A percentile compares a stretch with the other conserved stretches of the same genome.
Evolutionary conservation across 2,113 vertebrate species (phyloP).

Genomic region (Tachuris rubrigastra): DNA sequence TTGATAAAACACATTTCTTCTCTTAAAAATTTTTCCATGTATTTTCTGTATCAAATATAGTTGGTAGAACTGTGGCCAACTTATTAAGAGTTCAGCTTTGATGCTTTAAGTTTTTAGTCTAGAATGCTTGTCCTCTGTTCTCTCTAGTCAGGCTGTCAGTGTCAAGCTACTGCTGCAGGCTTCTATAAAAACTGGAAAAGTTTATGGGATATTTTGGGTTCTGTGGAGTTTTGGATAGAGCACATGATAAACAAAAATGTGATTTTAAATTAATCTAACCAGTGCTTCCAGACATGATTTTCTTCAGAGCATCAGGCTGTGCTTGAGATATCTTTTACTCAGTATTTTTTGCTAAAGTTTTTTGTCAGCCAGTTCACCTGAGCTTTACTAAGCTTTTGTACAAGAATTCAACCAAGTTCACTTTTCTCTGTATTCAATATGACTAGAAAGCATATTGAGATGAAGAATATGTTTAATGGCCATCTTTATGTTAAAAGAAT

Average conservation of each 20-base stretch:
- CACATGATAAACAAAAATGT: neutral
- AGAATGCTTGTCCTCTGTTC: neutral
- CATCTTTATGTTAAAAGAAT: conserved; percentile 24
- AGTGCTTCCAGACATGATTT: neutral
- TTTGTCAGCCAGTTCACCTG: neutral
- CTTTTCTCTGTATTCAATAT: neutral
- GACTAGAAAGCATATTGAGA: neutral
- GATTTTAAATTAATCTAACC: neutral
- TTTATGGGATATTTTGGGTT: neutral
- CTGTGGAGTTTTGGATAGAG: neutral
- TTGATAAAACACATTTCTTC: neutral
- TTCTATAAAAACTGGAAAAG: neutral
- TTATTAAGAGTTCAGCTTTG: neutral
- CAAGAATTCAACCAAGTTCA: neutral
- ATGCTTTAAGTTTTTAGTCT: neutral
- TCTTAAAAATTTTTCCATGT: neutral
- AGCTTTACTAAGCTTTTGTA: neutral
- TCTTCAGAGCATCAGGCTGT: neutral
- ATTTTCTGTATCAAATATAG: neutral
- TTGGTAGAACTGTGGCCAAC: neutral
- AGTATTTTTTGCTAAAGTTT: neutral
- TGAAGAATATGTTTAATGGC: neutral
- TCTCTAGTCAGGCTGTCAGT: neutral
- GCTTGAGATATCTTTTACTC: neutral
- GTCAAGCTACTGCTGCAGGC: neutral